phyloP scores from a whole-genome alignment of 2,888 invertebrate genomes.

The Thera britannica region DNA sequence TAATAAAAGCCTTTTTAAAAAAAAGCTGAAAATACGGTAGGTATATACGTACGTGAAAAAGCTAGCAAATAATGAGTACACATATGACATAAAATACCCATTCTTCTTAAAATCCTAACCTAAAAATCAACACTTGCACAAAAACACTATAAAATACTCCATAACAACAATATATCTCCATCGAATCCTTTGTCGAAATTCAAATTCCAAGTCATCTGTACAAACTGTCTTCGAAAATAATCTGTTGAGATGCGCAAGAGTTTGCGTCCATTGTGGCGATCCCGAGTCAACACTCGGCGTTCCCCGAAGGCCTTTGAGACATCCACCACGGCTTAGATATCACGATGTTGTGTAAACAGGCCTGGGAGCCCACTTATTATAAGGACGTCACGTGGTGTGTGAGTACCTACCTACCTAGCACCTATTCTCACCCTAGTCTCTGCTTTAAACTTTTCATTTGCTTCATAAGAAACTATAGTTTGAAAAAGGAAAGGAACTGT shows the following conservation, averaged over 20 bases:
- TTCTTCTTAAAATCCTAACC: constrained; percentile 19
- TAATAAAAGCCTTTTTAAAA: no score
- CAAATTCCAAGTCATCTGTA: constrained; percentile 69
- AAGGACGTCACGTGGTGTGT: constrained; percentile 5
- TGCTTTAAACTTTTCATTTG: no score
- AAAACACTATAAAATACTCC: constrained; percentile 45
- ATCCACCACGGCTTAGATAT: constrained; percentile 62
- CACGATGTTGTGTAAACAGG: constrained; percentile 34
- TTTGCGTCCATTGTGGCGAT: constrained; percentile 75
- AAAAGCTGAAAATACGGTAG: no score
- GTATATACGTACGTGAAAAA: no score
- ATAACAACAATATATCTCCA: constrained; percentile 39
- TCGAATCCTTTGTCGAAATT: constrained; percentile 45
- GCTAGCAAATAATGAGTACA: no score
- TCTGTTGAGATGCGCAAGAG: constrained; percentile 65
- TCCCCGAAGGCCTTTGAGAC: constrained; percentile 74
- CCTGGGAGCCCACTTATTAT: constrained; percentile 12
- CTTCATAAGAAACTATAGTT: no score
- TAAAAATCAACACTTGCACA: constrained; percentile 44
- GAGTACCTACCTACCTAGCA: not conserved
- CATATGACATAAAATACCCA: not conserved
- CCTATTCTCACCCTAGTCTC: no score
- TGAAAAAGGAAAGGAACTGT: no score
- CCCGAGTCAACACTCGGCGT: constrained; percentile 76
- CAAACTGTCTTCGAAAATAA: constrained; percentile 72